Evolutionary conservation across 2,113 vertebrate species (phyloP), one percentile per base, ranked within the genome.

Genomic region (Calyptomena viridis): DNA sequence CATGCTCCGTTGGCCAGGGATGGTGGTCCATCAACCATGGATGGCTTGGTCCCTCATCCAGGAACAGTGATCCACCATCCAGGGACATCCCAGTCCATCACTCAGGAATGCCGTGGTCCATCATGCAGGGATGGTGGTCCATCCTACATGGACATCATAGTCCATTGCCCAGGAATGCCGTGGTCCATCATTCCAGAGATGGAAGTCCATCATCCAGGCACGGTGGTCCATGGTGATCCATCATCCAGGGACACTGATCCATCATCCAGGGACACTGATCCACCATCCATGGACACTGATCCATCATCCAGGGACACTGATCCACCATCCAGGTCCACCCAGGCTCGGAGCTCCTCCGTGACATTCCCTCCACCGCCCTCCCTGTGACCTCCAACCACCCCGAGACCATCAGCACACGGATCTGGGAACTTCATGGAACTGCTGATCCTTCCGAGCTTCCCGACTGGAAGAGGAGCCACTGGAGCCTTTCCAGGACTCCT

Each of bases 311-410:
- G 15, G 27, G 16, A 19, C 15, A 13, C 42, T 47, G 55, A 22
- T n/a, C 55, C 55, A 8, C 33, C 39, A 16, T 21, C 67, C 9
- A 3, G 0, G 27, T 28, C 73, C 37, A 8, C 7, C 33, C 63
- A 33, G 19, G 27, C 60, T 75, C 68, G 1, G 31, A 49, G 18
- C 56, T 40, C 12, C 62, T 50, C 71, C 4, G 0, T 10, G 60
- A 8, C 0, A 19, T 1, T 14, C 40, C 12, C 14, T 66, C 31
- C 55, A 2, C 4, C 0, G 2, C 12, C 44, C 35, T 44, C 11
- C n/a, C 18, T 0, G 10, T 8, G 53, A 39, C 50, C 69, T 24
- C 6, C 44, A 37, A 5, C 42, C 46, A 39, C 58, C 47, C 2
- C 1, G n/a, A n/a, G 60, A 14, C 19, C 3, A 2, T 4, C 39